phyloP scores from a whole-genome alignment of 1,140 invertebrate genomes.

The Octopus sinensis region DNA sequence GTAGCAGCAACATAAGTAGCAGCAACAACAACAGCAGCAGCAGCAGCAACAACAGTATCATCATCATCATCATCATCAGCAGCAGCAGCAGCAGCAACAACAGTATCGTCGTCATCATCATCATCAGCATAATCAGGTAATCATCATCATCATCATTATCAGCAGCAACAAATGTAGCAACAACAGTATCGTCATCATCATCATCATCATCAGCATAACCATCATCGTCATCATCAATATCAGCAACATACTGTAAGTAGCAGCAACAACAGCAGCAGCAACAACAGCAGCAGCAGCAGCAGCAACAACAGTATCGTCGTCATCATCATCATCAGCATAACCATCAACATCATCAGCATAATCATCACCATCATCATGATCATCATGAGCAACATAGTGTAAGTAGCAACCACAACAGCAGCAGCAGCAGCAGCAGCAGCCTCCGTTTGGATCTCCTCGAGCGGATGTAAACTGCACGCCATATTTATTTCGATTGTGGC shows the following conservation, averaged over 20 bases:
- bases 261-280: too few relatives aligned
- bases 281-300: background rate
- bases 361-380: too few relatives aligned
- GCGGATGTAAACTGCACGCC: slow-evolving; percentile 1
- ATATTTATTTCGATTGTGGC: slow-evolving; percentile 3
- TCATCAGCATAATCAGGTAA: too few relatives aligned
- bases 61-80: background rate
- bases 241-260: too few relatives aligned
- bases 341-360: too few relatives aligned
- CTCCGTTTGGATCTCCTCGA: background rate
- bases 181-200: background rate
- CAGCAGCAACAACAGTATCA: background rate
- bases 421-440: background rate
- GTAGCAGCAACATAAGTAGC: too few relatives aligned
- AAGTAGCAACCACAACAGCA: too few relatives aligned
- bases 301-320: background rate
- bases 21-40: background rate
- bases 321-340: background rate
- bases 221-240: too few relatives aligned
- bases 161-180: background rate
- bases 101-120: too few relatives aligned
- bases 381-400: too few relatives aligned
- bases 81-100: slow-evolving; percentile 7
- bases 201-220: too few relatives aligned
- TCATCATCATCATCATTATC: too few relatives aligned